Base-by-base conservation (phyloP, 2,888 invertebrate genomes). In the Zhuqinia jingwanae region DNA sequence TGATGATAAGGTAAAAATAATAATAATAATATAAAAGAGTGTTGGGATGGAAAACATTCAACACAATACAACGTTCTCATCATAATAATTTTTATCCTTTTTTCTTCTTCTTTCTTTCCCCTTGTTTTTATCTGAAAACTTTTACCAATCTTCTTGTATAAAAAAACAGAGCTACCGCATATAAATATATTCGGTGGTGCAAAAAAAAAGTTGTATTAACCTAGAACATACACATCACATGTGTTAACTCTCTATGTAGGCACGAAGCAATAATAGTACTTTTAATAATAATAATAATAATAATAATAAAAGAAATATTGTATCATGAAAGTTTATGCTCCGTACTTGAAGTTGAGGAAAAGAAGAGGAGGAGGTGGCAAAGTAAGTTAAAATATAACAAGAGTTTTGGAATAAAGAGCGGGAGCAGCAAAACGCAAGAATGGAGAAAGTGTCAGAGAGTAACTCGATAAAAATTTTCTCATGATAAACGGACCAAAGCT, bases 401-500 rank as follows among this genome's bases (percentile, higher is more conserved):
- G 42, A 60, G 45, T 36, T 42, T 58, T 77, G 42, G 36, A 58
- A 47, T 22, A 20, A 25, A 45, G 47, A 78, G 27, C 15, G n/a
- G 78, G 53, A 36, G 42, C 50, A 73, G 27, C 70, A 84, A 63
- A 60, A n/a, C 50, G 73, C 30, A 50, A 73, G 73, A 63, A 60
- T 65, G 77, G 70, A 45, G 58, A 79, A 86, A 81, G 86, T 81
- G 86, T 81, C 86, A 86, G 86, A 68, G 75, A 85, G 80, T 76
- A 86, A 86, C 79, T 76, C 56, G 86, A 86, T 80, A 81, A 80
- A 86, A 81, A 65, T 86, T 85, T 85, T 86, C 86, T 86, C 80
- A 76, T 86, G 85, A 86, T 86, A 86, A 86, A 86, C 86, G 86
- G 80, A 76, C 86, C 76, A 81, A 80, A 86, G 86, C 86, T 86